Base-by-base conservation (phyloP, 2,797 vertebrate species). In the Moxostoma hubbsi region DNA sequence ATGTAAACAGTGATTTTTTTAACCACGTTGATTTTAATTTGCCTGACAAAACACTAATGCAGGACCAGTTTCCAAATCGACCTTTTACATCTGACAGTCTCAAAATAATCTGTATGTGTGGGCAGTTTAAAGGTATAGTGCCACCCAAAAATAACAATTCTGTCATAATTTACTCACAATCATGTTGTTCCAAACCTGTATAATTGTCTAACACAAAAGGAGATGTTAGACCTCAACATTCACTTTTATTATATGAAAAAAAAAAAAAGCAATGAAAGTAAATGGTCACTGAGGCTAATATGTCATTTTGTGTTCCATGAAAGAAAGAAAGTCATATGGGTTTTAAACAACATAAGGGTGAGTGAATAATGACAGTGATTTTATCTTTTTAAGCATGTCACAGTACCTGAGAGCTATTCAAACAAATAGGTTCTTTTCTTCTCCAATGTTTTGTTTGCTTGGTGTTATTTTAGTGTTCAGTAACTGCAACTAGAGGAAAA, bases 401-500 rank as follows among this genome's bases (percentile, higher is more conserved):
- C n/a, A 50, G n/a, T 64, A 88, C 82, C 79, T 84, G 81, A 83
- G 86, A 88, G 84, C 88, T 86, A 92, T 91, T 91, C 91, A 93
- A 92, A 85, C 84, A 82, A 85, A 88, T 68, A 85, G 77, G 83
- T 90, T 83, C 85, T 89, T 85, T 89, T 88, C 85, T 91, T 90
- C 88, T 70, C 64, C 71, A 75, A 71, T 72, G 81, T 68, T 84
- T 77, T 82, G 58, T 85, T 84, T 83, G 66, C 75, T 87, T 84
- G 72, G 75, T 16, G 47, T 76, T 81, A 45, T 77, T 74, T 82
- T 13, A 65, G 58, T 66, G 7, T 13, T 5, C 18, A 12, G 46
- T 75, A 57, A 57, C 46, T 51, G n/a, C 16, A 16, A 24, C 15
- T 18, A 51, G 45, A 70, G 9, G 7, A 18, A 18, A n/a, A 24